A percentile compares a stretch with the other conserved stretches of the same genome.
phyloP scores from a whole-genome alignment of 2,797 vertebrate genomes.

The Avahi laniger region DNA sequence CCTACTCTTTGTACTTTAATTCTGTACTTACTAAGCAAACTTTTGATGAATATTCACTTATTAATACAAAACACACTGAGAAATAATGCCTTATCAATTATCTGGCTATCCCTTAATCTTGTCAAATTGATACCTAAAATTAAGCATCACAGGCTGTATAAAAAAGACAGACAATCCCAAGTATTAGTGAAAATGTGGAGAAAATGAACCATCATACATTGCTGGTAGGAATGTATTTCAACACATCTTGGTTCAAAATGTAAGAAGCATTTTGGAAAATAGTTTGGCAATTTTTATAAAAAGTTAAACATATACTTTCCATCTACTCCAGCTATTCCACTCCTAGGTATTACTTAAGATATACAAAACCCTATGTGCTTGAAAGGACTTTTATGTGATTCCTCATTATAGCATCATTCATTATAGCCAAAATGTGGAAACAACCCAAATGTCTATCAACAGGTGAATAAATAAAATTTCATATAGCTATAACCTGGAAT shows the following conservation, averaged over 20 bases:
- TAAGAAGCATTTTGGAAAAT: not conserved
- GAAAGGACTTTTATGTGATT: not conserved
- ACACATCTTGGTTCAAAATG: not conserved
- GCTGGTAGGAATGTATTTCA: not conserved
- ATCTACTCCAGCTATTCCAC: not conserved
- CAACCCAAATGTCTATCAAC: not conserved
- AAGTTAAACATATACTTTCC: not conserved
- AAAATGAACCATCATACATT: not conserved
- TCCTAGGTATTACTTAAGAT: not conserved
- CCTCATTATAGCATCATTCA: not conserved
- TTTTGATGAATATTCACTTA: not conserved
- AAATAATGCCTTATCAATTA: not conserved
- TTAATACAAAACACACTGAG: not conserved
- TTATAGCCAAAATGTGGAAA: not conserved
- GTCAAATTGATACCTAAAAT: not conserved
- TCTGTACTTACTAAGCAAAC: not conserved
- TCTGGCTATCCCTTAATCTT: not conserved
- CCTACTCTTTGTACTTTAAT: not conserved
- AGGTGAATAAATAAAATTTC: not conserved
- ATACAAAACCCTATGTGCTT: not conserved
- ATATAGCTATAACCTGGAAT: too few species aligned
- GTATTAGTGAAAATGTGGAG: not conserved
- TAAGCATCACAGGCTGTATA: not conserved
- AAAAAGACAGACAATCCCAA: not conserved
- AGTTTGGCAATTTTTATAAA: not conserved